Percentiles rank a stretch among this genome's conserved stretches.
These are phyloP conservation scores for Telmatherina bonti DNA, from an alignment of 2,797 vertebrate species.

Conservation along the genomic window DNA sequence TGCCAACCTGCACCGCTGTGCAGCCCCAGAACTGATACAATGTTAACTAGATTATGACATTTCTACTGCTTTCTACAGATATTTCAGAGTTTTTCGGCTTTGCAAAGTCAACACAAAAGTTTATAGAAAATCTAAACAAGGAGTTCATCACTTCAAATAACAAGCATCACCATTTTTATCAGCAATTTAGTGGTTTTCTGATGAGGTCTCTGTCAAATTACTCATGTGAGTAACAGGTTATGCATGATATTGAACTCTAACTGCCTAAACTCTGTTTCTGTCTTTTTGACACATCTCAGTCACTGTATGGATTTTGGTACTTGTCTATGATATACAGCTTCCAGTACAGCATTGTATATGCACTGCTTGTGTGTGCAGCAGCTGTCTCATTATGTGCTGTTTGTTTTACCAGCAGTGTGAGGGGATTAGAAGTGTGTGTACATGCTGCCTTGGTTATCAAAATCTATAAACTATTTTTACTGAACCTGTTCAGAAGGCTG, in stretches of 20 bases:
- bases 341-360: neutral
- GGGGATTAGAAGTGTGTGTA: slow-evolving; percentile 45
- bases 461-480: slow-evolving; percentile 57
- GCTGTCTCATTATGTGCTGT: slow-evolving; percentile 23
- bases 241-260: neutral
- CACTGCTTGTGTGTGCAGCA: slow-evolving; percentile 11
- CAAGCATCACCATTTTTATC: slow-evolving; percentile 23
- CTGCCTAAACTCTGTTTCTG: neutral
- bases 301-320: no score
- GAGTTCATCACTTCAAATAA: slow-evolving; percentile 31
- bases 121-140: slow-evolving; percentile 17
- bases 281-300: neutral
- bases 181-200: slow-evolving; percentile 28
- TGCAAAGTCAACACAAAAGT: no score
- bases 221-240: no score
- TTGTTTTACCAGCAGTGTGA: slow-evolving; percentile 54
- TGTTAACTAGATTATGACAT: no score
- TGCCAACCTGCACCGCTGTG: no score
- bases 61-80: no score
- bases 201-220: slow-evolving; percentile 6
- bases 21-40: no score
- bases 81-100: no score
- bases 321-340: neutral
- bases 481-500: slow-evolving; percentile 50
- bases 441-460: slow-evolving; percentile 62